Percentiles rank a stretch among this genome's conserved stretches.
These are phyloP conservation scores for Zoroaster sp. DNA, from an alignment of 53 echinoderm and acorn worm genomes.

Conservation along the genomic window DNA sequence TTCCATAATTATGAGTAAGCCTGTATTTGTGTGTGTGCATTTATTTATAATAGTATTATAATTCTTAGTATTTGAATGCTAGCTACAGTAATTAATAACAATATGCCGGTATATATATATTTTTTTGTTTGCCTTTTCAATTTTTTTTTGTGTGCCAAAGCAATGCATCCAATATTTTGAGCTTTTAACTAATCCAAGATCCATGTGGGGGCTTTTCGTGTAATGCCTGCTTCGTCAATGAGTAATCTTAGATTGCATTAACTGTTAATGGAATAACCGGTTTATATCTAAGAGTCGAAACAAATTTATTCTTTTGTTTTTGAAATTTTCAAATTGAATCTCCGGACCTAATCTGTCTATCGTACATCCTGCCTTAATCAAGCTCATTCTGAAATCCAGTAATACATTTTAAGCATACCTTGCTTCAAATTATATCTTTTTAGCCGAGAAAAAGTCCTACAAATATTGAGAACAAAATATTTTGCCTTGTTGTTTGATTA, in stretches of 20 bases:
- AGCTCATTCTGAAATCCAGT: background rate
- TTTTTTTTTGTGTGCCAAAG: conserved; percentile 46
- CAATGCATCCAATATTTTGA: conserved; percentile 52
- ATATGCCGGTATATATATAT: conserved; percentile 41
- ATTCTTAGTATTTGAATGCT: conserved; percentile 41
- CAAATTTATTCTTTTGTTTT: too few species aligned
- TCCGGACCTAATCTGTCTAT: too few species aligned
- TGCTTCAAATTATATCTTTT: too few species aligned
- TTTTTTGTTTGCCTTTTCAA: conserved; percentile 33
- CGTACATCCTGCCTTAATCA: background rate
- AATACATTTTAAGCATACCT: background rate
- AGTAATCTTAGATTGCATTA: background rate
- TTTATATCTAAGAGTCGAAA: too few species aligned
- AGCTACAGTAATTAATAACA: conserved; percentile 18
- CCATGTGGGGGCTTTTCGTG: background rate
- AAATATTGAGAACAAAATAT: too few species aligned
- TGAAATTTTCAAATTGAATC: too few species aligned
- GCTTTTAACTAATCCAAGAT: background rate
- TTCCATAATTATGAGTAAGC: conserved; percentile 36
- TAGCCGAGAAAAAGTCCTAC: too few species aligned
- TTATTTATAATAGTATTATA: conserved; percentile 52
- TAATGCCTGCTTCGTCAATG: background rate
- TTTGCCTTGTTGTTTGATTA: too few species aligned
- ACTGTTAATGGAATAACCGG: background rate
- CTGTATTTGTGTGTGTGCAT: conserved; percentile 50